Base-by-base conservation (phyloP, 2,113 vertebrate species). In the Rostratula benghalensis region DNA sequence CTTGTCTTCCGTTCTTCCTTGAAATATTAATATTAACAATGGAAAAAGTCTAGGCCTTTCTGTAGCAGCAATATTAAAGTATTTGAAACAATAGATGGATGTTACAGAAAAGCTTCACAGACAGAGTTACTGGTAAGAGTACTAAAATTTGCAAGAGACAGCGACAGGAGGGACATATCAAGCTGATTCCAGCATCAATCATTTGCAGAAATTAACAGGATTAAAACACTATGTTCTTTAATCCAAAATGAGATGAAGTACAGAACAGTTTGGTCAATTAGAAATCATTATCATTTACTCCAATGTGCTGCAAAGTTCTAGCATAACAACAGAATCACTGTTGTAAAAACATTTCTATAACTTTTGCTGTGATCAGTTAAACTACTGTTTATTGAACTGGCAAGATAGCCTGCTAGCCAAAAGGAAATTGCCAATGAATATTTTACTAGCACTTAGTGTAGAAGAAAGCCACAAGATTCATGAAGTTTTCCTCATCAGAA, bases 241-340 rank as follows among this genome's bases (percentile, higher is more conserved):
- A 45, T 6, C 3, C 20, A 20, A 63, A 63, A 75, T 48, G 10
- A 45, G 9, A 41, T 43, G 7, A 89, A 28, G 11, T n/a, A 31
- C 5, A 0, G 19, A 75, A 45, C 9, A 48, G 12, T 39, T 53
- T 67, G 19, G 28, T 41, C 24, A 31, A 39, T 8, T 28, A 41
- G 17, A 73, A 83, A 43, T 43, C n/a, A 51, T 16, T 27, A 18
- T 7, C 43, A 51, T 48, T 84, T 63, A 84, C 18, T 71, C 63
- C 3, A 60, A 37, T 69, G 15, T 53, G 82, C 57, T 45, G 5
- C 13, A 50, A 82, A 80, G 35, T 41, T 35, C 11, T 30, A 69
- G 11, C n/a, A 15, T 41, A 65, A 83, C 23, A 78, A 59, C 25
- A 41, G 28, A 82, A 48, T 3, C 0, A 0, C 9, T 60, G 7